A percentile compares a stretch with the other conserved stretches of the same genome.
Conservation (phyloP, 2,888 invertebrate genomes). For the Netelia inedita region DNA sequence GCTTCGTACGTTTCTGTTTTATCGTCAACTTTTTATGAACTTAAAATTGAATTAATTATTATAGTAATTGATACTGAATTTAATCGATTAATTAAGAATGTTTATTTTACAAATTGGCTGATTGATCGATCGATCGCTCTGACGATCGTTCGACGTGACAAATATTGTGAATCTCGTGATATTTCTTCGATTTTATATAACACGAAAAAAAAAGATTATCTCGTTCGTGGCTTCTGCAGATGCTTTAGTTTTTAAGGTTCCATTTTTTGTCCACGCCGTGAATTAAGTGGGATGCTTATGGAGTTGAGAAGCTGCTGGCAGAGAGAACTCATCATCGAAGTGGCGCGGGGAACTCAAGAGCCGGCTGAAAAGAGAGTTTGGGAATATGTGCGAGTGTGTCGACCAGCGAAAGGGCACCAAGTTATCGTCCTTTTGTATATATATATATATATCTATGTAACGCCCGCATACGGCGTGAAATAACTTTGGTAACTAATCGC, state of each 20-base stretch:
- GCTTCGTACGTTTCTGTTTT: too few relatives aligned
- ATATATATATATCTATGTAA: slow-evolving; percentile 7
- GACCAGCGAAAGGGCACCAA: slow-evolving; percentile 46
- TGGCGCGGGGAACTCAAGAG: slow-evolving; percentile 42
- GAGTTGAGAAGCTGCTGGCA: slow-evolving; percentile 42
- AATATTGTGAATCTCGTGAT: too few relatives aligned
- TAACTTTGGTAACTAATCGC: slow-evolving; percentile 77
- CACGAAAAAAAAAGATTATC: slow-evolving; percentile 1
- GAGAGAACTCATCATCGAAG: slow-evolving; percentile 6
- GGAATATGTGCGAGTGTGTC: slow-evolving; percentile 33
- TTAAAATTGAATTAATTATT: too few relatives aligned
- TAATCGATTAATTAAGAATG: too few relatives aligned
- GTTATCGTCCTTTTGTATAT: slow-evolving; percentile 32
- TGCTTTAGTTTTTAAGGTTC: slow-evolving; percentile 28
- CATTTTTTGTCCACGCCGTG: slow-evolving; percentile 8
- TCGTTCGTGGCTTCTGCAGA: not conserved
- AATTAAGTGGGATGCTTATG: slow-evolving; percentile 57
- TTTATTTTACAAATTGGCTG: too few relatives aligned
- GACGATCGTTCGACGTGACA: too few relatives aligned
- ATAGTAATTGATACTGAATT: too few relatives aligned
- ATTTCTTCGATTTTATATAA: too few relatives aligned
- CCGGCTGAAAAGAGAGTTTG: slow-evolving; percentile 53
- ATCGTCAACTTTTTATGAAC: too few relatives aligned
- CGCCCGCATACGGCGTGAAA: slow-evolving; percentile 73
- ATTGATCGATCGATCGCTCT: too few relatives aligned